phyloP scores from a whole-genome alignment of 1,140 invertebrate genomes.

The Phymorhynchus buccinoides region DNA sequence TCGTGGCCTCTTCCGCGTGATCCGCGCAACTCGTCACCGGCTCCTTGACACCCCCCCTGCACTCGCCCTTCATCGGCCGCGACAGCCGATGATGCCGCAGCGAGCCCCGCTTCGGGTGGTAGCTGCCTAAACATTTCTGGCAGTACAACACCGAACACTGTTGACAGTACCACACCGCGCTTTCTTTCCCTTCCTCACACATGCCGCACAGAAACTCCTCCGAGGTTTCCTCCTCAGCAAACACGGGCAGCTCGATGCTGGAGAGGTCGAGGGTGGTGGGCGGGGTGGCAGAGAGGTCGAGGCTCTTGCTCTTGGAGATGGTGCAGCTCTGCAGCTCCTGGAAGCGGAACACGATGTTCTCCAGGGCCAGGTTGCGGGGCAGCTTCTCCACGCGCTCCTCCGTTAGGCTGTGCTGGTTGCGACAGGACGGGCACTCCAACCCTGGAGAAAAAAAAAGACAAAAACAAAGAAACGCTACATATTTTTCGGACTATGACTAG shows the following conservation, averaged over 20 bases:
- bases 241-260: conserved; percentile 48
- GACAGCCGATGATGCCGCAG: conserved; percentile 51
- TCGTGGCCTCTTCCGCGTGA: conserved; percentile 84
- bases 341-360: conserved; percentile 93
- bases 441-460: no score
- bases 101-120: conserved; percentile 61
- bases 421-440: conserved; percentile 66
- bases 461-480: no score
- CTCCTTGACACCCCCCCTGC: conserved; percentile 30
- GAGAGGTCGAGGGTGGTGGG: conserved; percentile 31
- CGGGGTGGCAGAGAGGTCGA: conserved; percentile 44
- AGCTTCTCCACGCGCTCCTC: conserved; percentile 71
- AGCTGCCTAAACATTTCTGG: conserved; percentile 85
- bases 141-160: conserved; percentile 96
- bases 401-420: conserved; percentile 52
- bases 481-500: no score
- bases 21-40: conserved; percentile 77
- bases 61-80: neutral
- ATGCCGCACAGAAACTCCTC: conserved; percentile 82
- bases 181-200: conserved; percentile 77
- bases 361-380: conserved; percentile 91
- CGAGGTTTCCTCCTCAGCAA: conserved; percentile 45
- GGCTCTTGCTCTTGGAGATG: conserved; percentile 52
- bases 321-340: conserved; percentile 65
- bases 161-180: conserved; percentile 90